Evolutionary conservation across 2,797 vertebrate genomes (phyloP).

Genomic region (Sorex maritimensis): DNA sequence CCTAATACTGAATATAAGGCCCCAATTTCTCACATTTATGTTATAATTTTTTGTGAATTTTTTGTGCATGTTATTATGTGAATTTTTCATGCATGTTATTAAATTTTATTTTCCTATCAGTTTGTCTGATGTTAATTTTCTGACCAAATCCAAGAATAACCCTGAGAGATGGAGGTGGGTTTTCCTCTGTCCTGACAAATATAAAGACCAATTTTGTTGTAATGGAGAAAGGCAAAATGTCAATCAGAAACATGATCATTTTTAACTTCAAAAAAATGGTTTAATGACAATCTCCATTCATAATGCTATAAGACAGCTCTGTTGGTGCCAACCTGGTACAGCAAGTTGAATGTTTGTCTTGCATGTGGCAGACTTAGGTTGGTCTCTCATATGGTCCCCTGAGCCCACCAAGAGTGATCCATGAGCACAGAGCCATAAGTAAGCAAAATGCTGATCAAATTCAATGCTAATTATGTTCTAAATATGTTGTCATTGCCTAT

Average conservation of each 20-base stretch:
- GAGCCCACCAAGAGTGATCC: too few relatives aligned
- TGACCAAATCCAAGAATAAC: not conserved
- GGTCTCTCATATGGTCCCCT: too few relatives aligned
- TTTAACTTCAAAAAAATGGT: constrained; percentile 66
- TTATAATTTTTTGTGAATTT: not conserved
- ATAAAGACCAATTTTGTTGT: constrained; percentile 8
- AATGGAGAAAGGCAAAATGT: constrained; percentile 43
- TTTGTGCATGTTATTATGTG: not conserved
- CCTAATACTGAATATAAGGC: too few relatives aligned
- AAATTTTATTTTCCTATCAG: not conserved
- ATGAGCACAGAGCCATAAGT: not conserved
- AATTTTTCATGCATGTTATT: not conserved
- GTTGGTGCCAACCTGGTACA: too few relatives aligned
- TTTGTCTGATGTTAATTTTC: not conserved
- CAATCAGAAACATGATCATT: not conserved
- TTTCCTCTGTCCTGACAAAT: not conserved
- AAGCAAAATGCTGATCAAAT: not conserved
- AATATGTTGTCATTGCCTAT: constrained; percentile 33
- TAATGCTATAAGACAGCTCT: not conserved
- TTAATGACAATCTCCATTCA: constrained; percentile 31
- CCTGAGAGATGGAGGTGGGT: not conserved
- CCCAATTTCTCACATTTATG: too few relatives aligned
- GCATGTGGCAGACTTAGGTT: too few relatives aligned
- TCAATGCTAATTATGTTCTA: constrained; percentile 26
- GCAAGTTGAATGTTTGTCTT: too few relatives aligned